Evolutionary conservation across 2,888 invertebrate genomes (phyloP).

Genomic region (Serrognathus titanus): DNA sequence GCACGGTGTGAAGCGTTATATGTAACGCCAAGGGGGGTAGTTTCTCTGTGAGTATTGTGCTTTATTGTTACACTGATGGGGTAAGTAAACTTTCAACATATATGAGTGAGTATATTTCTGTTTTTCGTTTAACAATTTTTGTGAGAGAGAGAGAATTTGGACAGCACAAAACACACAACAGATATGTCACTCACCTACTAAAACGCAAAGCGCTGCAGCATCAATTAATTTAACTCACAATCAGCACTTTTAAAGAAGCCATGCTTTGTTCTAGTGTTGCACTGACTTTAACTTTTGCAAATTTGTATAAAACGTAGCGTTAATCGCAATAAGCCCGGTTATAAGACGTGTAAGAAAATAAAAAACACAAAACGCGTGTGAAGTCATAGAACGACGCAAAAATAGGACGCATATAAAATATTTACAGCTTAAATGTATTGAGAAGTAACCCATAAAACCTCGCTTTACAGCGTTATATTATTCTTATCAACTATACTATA

Average conservation of each 20-base stretch:
- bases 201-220: slow-evolving; percentile 29
- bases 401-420: slow-evolving; percentile 11
- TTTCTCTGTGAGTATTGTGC: slow-evolving; percentile 21
- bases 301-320: background rate
- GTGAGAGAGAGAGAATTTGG: background rate
- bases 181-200: slow-evolving; percentile 21
- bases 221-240: slow-evolving; percentile 11
- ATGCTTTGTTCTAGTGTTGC: slow-evolving; percentile 18
- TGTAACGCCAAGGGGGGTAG: slow-evolving; percentile 13
- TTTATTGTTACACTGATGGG: slow-evolving; percentile 13
- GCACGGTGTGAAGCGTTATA: slow-evolving; percentile 28
- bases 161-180: slow-evolving; percentile 21
- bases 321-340: slow-evolving; percentile 11
- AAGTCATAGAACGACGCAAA: slow-evolving; percentile 7
- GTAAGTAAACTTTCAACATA: slow-evolving; percentile 11
- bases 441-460: slow-evolving; percentile 13
- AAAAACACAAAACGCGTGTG: slow-evolving; percentile 12
- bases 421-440: background rate
- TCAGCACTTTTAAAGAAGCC: slow-evolving; percentile 22
- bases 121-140: slow-evolving; percentile 1
- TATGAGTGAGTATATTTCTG: slow-evolving; percentile 13
- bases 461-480: slow-evolving; percentile 1
- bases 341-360: slow-evolving; percentile 11
- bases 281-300: slow-evolving; percentile 2
- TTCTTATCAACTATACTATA: background rate